Evolutionary conservation across 2,113 vertebrate species (phyloP).

Genomic region (Lonchura striata): DNA sequence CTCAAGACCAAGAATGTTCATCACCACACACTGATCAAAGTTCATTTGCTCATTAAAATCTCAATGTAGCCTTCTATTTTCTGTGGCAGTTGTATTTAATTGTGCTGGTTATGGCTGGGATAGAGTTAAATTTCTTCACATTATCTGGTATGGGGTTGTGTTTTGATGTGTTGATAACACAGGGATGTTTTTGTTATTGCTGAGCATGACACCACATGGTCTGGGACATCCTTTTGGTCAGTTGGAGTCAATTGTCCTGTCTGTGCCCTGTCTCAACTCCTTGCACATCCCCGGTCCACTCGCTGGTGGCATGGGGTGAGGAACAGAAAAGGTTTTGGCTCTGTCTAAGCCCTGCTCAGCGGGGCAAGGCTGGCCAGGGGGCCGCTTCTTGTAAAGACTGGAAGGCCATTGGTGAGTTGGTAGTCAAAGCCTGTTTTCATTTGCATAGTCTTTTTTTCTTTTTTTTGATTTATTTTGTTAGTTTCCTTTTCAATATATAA

Average conservation of each 20-base stretch:
- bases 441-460: not conserved
- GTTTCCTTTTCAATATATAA: not conserved
- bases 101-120: not conserved
- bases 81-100: not conserved
- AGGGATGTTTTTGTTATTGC: not conserved
- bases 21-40: not conserved
- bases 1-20: not conserved
- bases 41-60: not conserved
- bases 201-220: too few relatives aligned
- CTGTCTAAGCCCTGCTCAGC: not conserved
- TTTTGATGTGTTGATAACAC: not conserved
- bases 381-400: not conserved
- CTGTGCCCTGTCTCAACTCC: not conserved
- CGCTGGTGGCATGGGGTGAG: accelerated
- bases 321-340: not conserved
- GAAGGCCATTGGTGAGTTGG: too few relatives aligned
- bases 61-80: not conserved
- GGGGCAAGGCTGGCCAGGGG: not conserved
- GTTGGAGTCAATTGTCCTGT: not conserved
- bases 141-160: not conserved
- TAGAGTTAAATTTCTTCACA: not conserved
- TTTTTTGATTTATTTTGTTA: not conserved
- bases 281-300: not conserved
- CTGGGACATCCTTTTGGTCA: not conserved
- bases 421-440: not conserved